Evolutionary conservation across 2,888 invertebrate genomes (phyloP).

Genomic region (Bugulina stolonifera): DNA sequence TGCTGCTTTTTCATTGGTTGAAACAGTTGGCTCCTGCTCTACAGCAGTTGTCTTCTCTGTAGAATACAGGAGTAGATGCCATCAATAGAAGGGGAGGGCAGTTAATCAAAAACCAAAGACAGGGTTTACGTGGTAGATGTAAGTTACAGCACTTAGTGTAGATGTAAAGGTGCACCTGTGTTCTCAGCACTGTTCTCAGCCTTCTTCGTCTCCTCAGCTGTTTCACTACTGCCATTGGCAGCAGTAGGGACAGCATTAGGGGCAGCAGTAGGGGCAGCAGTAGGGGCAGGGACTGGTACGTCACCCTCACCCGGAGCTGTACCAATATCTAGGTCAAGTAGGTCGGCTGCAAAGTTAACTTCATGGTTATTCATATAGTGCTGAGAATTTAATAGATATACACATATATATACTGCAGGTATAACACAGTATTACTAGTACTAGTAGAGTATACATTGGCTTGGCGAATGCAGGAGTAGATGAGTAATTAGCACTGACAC

Average conservation of each 20-base stretch:
- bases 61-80: not conserved
- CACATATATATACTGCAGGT: too few relatives aligned
- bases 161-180: not conserved
- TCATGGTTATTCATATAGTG: too few relatives aligned
- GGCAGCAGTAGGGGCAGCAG: too few relatives aligned
- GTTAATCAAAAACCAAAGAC: not conserved
- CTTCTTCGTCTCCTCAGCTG: not conserved
- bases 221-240: too few relatives aligned
- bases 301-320: not conserved
- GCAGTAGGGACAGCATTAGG: too few relatives aligned
- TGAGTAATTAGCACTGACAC: too few relatives aligned
- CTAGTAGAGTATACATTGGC: not conserved
- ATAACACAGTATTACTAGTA: too few relatives aligned
- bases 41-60: not conserved
- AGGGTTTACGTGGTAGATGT: too few relatives aligned
- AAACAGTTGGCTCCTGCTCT: not conserved
- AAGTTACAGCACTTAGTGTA: not conserved
- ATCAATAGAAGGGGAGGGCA: not conserved
- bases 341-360: conserved; percentile 20
- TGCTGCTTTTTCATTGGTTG: not conserved
- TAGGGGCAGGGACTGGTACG: not conserved
- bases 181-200: not conserved
- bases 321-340: conserved; percentile 12
- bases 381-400: too few relatives aligned
- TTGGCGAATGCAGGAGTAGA: not conserved